Evolutionary conservation across 2,888 invertebrate genomes (phyloP).

Genomic region (Parascotia fuliginaria): DNA sequence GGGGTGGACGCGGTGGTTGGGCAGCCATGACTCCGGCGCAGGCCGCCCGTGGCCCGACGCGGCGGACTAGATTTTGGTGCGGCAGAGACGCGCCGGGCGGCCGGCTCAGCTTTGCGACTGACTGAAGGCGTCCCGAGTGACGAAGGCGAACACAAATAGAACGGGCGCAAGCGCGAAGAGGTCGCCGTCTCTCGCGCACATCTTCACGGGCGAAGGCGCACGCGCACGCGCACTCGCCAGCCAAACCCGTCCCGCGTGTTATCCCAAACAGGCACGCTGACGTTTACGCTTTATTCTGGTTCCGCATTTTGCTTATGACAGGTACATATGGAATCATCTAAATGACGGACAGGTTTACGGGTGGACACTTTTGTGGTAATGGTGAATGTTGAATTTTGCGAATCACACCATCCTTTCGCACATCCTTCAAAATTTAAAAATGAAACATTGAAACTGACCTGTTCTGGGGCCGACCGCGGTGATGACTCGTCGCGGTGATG

Average conservation of each 20-base stretch:
- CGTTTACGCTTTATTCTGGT: constrained; percentile 79
- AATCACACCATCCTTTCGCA: constrained; percentile 60
- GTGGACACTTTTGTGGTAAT: constrained; percentile 72
- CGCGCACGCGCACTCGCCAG: constrained; percentile 79
- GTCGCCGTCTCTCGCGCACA: constrained; percentile 84
- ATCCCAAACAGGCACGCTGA: constrained; percentile 77
- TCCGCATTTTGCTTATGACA: constrained; percentile 73
- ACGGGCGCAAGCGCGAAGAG: constrained; percentile 84
- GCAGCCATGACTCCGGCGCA: constrained; percentile 79
- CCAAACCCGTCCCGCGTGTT: constrained; percentile 80
- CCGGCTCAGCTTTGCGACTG: constrained; percentile 82
- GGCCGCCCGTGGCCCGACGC: constrained; percentile 73
- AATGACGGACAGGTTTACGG: constrained; percentile 68
- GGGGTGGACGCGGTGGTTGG: constrained; percentile 79
- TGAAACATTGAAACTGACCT: constrained; percentile 75
- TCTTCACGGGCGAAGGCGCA: constrained; percentile 84
- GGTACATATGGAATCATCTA: constrained; percentile 50
- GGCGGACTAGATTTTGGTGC: constrained; percentile 68
- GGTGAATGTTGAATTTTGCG: constrained; percentile 65
- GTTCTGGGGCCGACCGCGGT: constrained; percentile 79
- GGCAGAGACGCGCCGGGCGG: constrained; percentile 80
- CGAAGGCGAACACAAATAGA: constrained; percentile 85
- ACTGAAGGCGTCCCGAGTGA: constrained; percentile 84
- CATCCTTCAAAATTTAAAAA: constrained; percentile 56
- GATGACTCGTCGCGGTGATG: constrained; percentile 83